Conservation (phyloP, 2,888 invertebrate genomes). For the Branchipolynoe longqiensis region DNA sequence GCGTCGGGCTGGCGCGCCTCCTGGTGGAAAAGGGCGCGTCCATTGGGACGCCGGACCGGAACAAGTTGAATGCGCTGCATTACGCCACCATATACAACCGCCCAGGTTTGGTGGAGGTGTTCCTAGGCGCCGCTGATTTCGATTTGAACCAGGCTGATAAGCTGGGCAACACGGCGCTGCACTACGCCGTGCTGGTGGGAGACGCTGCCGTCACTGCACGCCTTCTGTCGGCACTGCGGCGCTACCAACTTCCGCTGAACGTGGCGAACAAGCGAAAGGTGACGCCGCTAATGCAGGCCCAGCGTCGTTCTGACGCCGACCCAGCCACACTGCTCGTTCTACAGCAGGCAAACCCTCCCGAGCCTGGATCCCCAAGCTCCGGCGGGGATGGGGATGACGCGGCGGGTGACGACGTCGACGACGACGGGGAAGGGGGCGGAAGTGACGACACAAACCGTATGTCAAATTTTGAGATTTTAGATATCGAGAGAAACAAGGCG, state of each 20-base stretch:
- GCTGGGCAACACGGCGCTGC: slow-evolving; percentile 79
- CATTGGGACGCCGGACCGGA: slow-evolving; percentile 72
- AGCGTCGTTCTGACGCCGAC: not conserved
- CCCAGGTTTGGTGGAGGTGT: slow-evolving; percentile 70
- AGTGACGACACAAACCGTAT: not conserved
- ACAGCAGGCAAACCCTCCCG: not conserved
- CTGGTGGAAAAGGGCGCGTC: slow-evolving; percentile 79
- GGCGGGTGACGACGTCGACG: not conserved
- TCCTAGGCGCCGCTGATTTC: slow-evolving; percentile 77
- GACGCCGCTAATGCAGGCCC: slow-evolving; percentile 64
- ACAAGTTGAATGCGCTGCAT: slow-evolving; percentile 78
- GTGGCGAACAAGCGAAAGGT: slow-evolving; percentile 63
- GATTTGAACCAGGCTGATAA: slow-evolving; percentile 75
- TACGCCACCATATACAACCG: slow-evolving; percentile 78
- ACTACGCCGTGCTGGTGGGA: slow-evolving; percentile 77
- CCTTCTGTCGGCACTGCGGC: slow-evolving; percentile 66
- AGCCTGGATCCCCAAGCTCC: not conserved
- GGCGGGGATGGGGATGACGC: not conserved
- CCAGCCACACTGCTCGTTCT: not conserved
- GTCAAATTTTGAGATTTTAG: too few relatives aligned
- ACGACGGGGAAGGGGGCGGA: not conserved
- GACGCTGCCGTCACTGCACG: slow-evolving; percentile 70
- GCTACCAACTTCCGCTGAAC: slow-evolving; percentile 64
- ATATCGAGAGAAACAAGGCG: too few relatives aligned
- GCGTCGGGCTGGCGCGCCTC: slow-evolving; percentile 77